Percentiles rank a stretch among this genome's conserved stretches.
Evolutionary conservation across 2,113 vertebrate genomes (phyloP).

Genomic region (Tauraco erythrolophus): DNA sequence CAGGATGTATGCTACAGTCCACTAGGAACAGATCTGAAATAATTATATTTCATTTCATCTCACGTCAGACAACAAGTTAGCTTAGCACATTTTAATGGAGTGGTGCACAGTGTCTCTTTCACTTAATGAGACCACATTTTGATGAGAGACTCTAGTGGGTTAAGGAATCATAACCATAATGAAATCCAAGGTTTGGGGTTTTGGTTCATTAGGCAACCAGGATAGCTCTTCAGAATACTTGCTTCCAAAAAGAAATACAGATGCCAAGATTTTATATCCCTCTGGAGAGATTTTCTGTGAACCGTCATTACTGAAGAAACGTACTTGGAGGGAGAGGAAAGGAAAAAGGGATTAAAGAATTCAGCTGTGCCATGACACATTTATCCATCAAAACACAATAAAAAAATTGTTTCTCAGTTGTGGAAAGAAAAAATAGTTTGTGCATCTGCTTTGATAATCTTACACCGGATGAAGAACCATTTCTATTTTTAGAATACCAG

Average conservation of each 20-base stretch:
- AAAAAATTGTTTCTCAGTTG: not conserved
- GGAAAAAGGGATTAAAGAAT: conserved; percentile 19
- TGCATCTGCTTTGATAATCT: not conserved
- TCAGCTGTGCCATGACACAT: not conserved
- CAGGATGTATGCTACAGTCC: conserved; percentile 7
- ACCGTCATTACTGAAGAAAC: conserved; percentile 41
- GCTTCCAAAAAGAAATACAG: conserved; percentile 60
- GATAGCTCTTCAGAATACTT: conserved; percentile 63
- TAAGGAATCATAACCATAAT: conserved; percentile 75
- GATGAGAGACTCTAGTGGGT: conserved; percentile 73
- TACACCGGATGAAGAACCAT: not conserved
- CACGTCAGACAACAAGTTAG: conserved; percentile 65
- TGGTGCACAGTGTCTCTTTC: conserved; percentile 59
- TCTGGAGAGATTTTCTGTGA: conserved; percentile 47
- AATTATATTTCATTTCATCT: conserved; percentile 68
- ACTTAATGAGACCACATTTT: conserved; percentile 77
- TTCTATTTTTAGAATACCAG: not conserved
- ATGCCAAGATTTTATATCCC: conserved; percentile 40
- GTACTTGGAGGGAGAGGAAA: not conserved
- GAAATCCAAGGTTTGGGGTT: conserved; percentile 74
- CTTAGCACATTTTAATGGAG: conserved; percentile 70
- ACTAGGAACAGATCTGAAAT: conserved; percentile 53
- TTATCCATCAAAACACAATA: not conserved
- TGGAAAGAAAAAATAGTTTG: not conserved
- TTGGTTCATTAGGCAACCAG: conserved; percentile 78